Conservation (phyloP, 2,113 vertebrate species). For the Macquaria ambigua region DNA sequence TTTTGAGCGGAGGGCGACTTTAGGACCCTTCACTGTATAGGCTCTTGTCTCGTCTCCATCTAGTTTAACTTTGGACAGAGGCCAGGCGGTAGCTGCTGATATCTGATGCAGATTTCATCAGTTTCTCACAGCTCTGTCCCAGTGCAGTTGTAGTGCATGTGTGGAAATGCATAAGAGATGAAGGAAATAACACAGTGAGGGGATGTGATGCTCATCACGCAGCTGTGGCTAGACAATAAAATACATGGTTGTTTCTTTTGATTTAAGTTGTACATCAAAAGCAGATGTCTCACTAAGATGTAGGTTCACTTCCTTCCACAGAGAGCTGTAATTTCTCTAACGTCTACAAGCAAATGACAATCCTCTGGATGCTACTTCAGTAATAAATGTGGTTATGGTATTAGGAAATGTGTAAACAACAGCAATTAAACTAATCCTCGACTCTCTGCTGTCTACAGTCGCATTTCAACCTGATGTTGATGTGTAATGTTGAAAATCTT, state of each 20-base stretch:
- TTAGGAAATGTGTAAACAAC: slow-evolving; percentile 24
- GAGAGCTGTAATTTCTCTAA: slow-evolving; percentile 36
- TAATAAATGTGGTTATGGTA: slow-evolving; percentile 15
- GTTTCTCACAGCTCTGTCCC: slow-evolving; percentile 4
- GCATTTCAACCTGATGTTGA: not conserved
- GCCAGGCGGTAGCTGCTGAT: slow-evolving; percentile 12
- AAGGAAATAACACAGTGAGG: slow-evolving; percentile 43
- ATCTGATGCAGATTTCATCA: slow-evolving; percentile 30
- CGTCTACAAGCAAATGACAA: slow-evolving; percentile 6
- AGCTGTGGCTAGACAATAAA: slow-evolving; percentile 29
- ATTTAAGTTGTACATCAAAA: slow-evolving; percentile 47
- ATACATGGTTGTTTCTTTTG: slow-evolving; percentile 52
- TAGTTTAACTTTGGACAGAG: not conserved
- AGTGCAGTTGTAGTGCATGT: slow-evolving; percentile 5
- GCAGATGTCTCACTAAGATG: slow-evolving; percentile 25
- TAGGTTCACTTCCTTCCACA: not conserved
- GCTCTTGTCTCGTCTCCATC: not conserved
- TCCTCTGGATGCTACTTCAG: slow-evolving; percentile 13
- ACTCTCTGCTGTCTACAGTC: not conserved
- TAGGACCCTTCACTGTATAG: not conserved
- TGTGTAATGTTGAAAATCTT: not conserved
- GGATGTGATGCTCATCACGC: slow-evolving; percentile 18
- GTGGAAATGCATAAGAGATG: slow-evolving; percentile 5
- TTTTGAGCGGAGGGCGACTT: not conserved
- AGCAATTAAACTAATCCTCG: not conserved